A percentile compares a stretch with the other conserved stretches of the same genome.
These are phyloP conservation scores for Eupeodes corollae DNA, from an alignment of 1,140 invertebrate species.

Conservation along the genomic window DNA sequence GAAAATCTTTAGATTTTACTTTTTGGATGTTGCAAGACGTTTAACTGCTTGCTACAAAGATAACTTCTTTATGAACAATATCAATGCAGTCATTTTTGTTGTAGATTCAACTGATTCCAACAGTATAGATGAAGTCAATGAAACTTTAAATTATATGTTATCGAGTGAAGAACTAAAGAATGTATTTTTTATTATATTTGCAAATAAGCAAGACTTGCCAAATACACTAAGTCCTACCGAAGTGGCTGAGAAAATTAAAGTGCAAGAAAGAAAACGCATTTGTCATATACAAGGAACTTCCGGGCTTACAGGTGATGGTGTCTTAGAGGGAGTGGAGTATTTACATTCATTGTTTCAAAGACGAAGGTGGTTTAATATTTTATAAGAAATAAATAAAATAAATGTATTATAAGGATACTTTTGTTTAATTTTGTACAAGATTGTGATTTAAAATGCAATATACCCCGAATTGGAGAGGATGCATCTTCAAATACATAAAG, in stretches of 20 bases:
- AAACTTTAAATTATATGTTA: constrained; percentile 47
- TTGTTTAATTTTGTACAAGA: too few relatives aligned
- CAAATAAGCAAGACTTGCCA: constrained; percentile 74
- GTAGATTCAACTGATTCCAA: constrained; percentile 85
- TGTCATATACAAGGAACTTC: constrained; percentile 85
- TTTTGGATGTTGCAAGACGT: too few relatives aligned
- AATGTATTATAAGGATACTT: too few relatives aligned
- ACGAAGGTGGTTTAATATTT: too few relatives aligned
- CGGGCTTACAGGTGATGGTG: constrained; percentile 73
- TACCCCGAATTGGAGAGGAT: too few relatives aligned
- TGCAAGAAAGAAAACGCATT: constrained; percentile 64
- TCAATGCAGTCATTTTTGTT: constrained; percentile 80
- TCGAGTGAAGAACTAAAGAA: background rate
- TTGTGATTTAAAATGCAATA: too few relatives aligned
- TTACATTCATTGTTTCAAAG: constrained; percentile 3
- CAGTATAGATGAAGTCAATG: constrained; percentile 68
- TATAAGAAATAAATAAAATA: too few relatives aligned
- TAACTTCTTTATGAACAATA: constrained; percentile 44
- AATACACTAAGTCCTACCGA: constrained; percentile 82
- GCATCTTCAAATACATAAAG: too few relatives aligned
- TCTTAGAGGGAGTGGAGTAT: constrained; percentile 39
- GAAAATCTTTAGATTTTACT: too few relatives aligned
- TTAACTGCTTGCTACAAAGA: too few relatives aligned
- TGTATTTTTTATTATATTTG: constrained; percentile 7
- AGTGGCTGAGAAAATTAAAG: constrained; percentile 73